Conservation (phyloP, 2,888 invertebrate species). For the Cephus runcator region DNA sequence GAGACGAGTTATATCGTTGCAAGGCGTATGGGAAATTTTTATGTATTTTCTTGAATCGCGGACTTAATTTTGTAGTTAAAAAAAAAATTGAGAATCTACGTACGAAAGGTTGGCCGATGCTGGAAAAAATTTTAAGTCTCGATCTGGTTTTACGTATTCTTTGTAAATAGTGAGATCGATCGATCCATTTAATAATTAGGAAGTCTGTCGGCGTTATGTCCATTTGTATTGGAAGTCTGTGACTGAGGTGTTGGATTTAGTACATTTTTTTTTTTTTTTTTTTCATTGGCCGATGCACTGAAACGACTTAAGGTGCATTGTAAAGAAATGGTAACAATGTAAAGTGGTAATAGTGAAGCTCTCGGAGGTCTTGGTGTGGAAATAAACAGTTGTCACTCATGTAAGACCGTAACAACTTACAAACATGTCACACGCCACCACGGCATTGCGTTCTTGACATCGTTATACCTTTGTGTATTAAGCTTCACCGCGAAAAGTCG, state of each 20-base stretch:
- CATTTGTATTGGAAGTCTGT: neutral
- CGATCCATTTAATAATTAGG: neutral
- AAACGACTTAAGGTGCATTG: conserved; percentile 5
- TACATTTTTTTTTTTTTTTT: neutral
- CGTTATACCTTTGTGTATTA: neutral
- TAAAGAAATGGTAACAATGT: conserved; percentile 3
- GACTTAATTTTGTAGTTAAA: too few species aligned
- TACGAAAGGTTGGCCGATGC: neutral
- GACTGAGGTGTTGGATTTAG: neutral
- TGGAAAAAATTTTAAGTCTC: neutral
- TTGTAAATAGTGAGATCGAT: too few species aligned
- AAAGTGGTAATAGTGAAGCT: neutral
- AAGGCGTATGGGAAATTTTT: neutral
- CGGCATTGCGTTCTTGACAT: neutral
- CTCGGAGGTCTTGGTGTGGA: neutral
- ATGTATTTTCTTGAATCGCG: neutral
- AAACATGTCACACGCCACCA: conserved; percentile 5
- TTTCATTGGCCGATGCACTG: neutral
- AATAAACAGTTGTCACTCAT: conserved; percentile 14
- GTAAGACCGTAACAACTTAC: conserved; percentile 11
- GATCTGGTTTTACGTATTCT: neutral
- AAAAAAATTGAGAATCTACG: neutral
- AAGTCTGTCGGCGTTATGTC: neutral
- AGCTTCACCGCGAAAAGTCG: neutral
- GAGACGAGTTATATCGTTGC: neutral